A percentile compares a stretch with the other conserved stretches of the same genome.
These are phyloP conservation scores for Rhabdornis inornatus DNA, from an alignment of 2,113 vertebrate genomes.

Conservation along the genomic window DNA sequence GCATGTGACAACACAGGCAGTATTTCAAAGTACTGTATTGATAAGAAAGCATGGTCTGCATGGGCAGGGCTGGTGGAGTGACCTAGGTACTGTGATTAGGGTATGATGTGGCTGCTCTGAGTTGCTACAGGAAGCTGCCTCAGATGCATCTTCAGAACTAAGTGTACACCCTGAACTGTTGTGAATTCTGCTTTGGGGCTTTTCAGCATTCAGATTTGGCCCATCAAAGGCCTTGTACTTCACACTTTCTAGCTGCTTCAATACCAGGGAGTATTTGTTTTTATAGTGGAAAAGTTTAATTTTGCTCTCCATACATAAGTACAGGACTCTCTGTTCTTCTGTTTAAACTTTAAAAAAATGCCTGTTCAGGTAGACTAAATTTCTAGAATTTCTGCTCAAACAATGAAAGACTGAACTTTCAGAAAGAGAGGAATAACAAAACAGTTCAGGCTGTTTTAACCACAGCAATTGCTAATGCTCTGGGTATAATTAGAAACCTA, in stretches of 20 bases:
- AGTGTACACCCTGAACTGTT: neutral
- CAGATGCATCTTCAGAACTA: neutral
- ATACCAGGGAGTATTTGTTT: neutral
- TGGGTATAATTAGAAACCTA: conserved; percentile 59
- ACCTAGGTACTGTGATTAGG: neutral
- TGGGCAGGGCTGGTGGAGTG: neutral
- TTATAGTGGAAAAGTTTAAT: neutral
- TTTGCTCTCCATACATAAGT: neutral
- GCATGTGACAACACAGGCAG: neutral
- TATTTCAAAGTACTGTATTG: neutral
- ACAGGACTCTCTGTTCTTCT: neutral
- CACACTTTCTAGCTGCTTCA: neutral
- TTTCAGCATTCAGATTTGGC: neutral
- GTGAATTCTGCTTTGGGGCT: neutral
- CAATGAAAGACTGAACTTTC: neutral
- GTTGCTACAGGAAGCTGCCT: neutral
- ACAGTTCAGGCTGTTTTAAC: neutral
- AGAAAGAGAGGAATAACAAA: neutral
- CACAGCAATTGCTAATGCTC: neutral
- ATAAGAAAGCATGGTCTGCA: neutral
- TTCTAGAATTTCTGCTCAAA: neutral
- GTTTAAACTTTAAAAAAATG: neutral
- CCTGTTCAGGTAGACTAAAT: neutral
- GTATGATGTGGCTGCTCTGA: neutral
- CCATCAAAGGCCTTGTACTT: neutral